These are phyloP conservation scores for Caenorhabditis sp. DNA, from an alignment of 2,888 invertebrate genomes.

Conservation along the genomic window DNA sequence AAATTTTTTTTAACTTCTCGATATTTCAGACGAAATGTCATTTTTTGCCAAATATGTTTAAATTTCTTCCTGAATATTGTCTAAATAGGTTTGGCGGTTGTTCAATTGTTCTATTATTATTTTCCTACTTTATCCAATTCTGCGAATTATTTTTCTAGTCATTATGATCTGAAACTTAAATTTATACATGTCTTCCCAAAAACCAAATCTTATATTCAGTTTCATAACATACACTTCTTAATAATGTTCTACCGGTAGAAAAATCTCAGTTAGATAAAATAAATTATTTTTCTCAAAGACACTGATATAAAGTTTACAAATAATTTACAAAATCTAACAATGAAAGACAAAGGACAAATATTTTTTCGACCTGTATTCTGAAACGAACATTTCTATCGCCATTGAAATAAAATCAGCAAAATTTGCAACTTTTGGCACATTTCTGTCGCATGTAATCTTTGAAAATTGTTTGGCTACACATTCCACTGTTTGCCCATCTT, in stretches of 20 bases:
- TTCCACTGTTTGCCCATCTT: conserved; percentile 80
- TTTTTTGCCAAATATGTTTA: conserved; percentile 83
- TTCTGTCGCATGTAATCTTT: conserved; percentile 80
- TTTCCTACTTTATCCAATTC: background rate
- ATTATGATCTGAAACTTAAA: conserved; percentile 37
- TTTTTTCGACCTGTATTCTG: too few relatives aligned
- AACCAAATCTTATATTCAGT: background rate
- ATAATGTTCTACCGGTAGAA: conserved; percentile 34
- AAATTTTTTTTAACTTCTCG: too few relatives aligned
- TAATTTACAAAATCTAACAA: background rate
- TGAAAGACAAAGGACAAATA: too few relatives aligned
- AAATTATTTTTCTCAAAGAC: background rate
- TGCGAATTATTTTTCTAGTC: conserved; percentile 46
- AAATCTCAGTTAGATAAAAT: background rate
- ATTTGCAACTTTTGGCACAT: conserved; percentile 78
- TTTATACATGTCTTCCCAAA: conserved; percentile 30
- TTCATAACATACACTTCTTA: conserved; percentile 1
- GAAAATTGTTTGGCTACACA: conserved; percentile 79
- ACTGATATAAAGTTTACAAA: background rate
- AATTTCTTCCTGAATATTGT: too few relatives aligned
- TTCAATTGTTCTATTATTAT: conserved; percentile 4
- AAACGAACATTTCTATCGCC: too few relatives aligned
- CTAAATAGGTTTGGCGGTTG: background rate
- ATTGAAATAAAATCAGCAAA: conserved; percentile 60
- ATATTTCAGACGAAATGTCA: conserved; percentile 80